These are phyloP conservation scores for Dendrolimus punctatus DNA, from an alignment of 1,140 invertebrate species.

Conservation along the genomic window DNA sequence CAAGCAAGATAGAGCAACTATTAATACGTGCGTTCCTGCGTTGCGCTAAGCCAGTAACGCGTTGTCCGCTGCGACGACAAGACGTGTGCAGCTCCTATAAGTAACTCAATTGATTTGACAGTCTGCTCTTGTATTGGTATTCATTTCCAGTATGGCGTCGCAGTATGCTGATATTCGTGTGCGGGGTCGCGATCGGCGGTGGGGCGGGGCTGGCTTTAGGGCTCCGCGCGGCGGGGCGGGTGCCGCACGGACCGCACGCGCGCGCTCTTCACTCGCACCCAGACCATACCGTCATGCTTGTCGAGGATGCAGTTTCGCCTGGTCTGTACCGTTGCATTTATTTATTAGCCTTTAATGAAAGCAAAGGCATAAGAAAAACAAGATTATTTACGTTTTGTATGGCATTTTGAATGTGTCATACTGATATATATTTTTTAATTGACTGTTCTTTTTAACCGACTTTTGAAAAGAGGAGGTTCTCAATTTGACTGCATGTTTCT, in stretches of 20 bases:
- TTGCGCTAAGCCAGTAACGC: too few relatives aligned
- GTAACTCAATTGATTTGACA: too few relatives aligned
- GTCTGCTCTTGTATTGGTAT: background rate
- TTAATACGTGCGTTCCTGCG: too few relatives aligned
- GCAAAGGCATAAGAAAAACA: background rate
- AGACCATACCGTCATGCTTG: constrained; percentile 50
- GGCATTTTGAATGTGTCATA: too few relatives aligned
- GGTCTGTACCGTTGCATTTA: constrained; percentile 18
- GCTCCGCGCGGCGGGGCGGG: constrained; percentile 31
- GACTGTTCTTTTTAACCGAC: too few relatives aligned
- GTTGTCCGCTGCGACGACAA: too few relatives aligned
- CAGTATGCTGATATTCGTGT: constrained; percentile 56
- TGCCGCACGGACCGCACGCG: constrained; percentile 43
- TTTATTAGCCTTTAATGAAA: background rate
- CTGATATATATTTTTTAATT: too few relatives aligned
- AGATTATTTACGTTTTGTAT: too few relatives aligned
- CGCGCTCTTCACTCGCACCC: constrained; percentile 48
- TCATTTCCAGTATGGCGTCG: constrained; percentile 58
- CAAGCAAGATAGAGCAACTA: too few relatives aligned
- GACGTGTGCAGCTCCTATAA: too few relatives aligned
- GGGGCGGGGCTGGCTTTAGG: constrained; percentile 46
- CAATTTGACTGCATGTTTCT: too few relatives aligned
- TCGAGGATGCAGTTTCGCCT: constrained; percentile 45
- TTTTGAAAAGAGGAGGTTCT: too few relatives aligned
- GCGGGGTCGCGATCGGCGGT: constrained; percentile 47